Percentiles rank a stretch among this genome's conserved stretches.
These are phyloP conservation scores for Bradypus variegatus DNA, from an alignment of 2,797 vertebrate species.

Conservation along the genomic window DNA sequence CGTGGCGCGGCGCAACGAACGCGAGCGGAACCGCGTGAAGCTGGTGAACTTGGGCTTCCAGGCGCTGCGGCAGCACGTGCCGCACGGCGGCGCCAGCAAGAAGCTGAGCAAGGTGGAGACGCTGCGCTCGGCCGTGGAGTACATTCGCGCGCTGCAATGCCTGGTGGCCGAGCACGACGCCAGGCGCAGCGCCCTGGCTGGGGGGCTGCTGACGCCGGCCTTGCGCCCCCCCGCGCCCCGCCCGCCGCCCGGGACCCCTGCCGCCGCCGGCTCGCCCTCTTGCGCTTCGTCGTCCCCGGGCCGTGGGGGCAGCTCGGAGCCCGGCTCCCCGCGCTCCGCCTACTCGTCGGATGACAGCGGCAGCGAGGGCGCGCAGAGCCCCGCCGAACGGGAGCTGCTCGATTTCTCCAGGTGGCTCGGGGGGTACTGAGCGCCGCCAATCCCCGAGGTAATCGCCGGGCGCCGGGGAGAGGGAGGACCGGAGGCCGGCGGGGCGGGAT, in stretches of 20 bases:
- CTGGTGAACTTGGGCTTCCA: slow-evolving; percentile 98
- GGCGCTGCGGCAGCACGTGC: slow-evolving; percentile 92
- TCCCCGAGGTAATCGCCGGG: slow-evolving; percentile 27
- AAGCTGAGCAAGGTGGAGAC: slow-evolving; percentile 99
- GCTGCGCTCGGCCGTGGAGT: slow-evolving; percentile 92
- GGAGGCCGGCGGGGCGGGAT: background rate
- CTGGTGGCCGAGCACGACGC: slow-evolving; percentile 90
- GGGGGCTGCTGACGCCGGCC: slow-evolving; percentile 79
- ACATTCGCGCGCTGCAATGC: slow-evolving; percentile 91
- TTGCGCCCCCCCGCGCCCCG: slow-evolving; percentile 72
- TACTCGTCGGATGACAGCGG: slow-evolving; percentile 89
- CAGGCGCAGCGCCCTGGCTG: slow-evolving; percentile 80
- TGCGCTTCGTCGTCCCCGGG: slow-evolving; percentile 85
- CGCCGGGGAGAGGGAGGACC: background rate
- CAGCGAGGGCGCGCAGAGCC: slow-evolving; percentile 89
- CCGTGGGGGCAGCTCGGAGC: slow-evolving; percentile 84
- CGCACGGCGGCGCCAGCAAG: slow-evolving; percentile 91
- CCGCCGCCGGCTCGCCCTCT: slow-evolving; percentile 81
- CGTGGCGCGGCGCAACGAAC: slow-evolving; percentile 91
- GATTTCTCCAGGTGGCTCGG: slow-evolving; percentile 94
- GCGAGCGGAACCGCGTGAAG: slow-evolving; percentile 93
- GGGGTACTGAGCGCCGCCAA: slow-evolving; percentile 79
- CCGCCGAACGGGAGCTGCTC: slow-evolving; percentile 87
- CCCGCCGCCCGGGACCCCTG: slow-evolving; percentile 79
- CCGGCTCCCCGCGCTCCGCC: slow-evolving; percentile 86